A percentile compares a stretch with the other conserved stretches of the same genome.
Evolutionary conservation across 2,888 invertebrate species (phyloP).

Genomic region (Patella caerulea): DNA sequence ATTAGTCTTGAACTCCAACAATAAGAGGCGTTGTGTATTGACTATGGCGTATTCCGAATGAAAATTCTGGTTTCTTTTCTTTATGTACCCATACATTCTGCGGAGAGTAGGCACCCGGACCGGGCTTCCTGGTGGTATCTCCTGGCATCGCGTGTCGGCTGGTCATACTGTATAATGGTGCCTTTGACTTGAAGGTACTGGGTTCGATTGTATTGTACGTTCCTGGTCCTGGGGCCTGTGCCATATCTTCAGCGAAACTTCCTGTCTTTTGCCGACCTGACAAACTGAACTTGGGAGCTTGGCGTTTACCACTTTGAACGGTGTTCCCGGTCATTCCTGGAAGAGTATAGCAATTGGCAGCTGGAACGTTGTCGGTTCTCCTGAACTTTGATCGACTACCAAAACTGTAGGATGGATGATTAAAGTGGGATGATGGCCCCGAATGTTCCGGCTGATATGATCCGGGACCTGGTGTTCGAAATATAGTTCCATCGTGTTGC

Average conservation of each 20-base stretch:
- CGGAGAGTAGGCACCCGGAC: constrained; percentile 93
- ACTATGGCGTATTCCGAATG: constrained; percentile 72
- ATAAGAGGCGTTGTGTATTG: constrained; percentile 66
- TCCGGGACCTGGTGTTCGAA: constrained; percentile 57
- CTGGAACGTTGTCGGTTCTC: constrained; percentile 62
- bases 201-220: constrained; percentile 80
- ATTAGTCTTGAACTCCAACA: constrained; percentile 33
- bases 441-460: constrained; percentile 52
- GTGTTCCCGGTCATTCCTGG: constrained; percentile 68
- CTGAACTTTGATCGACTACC: constrained; percentile 50
- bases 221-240: constrained; percentile 81
- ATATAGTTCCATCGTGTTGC: constrained; percentile 36
- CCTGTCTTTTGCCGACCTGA: constrained; percentile 83
- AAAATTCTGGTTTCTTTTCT: constrained; percentile 63
- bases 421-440: constrained; percentile 55
- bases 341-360: constrained; percentile 66
- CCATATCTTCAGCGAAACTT: constrained; percentile 58
- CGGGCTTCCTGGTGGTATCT: constrained; percentile 86
- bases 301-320: constrained; percentile 62
- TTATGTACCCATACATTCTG: constrained; percentile 74
- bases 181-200: constrained; percentile 74
- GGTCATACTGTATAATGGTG: constrained; percentile 91
- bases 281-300: constrained; percentile 87
- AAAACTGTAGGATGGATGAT: constrained; percentile 64
- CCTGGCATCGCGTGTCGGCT: constrained; percentile 83